phyloP scores from a whole-genome alignment of 2,113 vertebrate species.

The Oxyruncus cristatus region DNA sequence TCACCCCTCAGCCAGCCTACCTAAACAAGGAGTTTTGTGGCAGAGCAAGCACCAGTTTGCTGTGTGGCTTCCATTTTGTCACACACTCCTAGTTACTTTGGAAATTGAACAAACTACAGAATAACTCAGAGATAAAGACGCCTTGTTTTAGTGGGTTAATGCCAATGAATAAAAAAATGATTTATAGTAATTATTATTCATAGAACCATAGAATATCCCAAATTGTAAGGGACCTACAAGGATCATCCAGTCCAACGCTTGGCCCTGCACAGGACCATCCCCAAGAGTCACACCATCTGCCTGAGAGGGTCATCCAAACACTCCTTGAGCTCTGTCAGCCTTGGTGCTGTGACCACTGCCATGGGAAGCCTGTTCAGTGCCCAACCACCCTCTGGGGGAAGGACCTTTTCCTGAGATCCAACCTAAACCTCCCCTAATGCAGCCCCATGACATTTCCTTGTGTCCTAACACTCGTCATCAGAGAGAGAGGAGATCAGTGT shows the following conservation, averaged over 20 bases:
- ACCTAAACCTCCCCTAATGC: accelerated
- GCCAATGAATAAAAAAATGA: background rate
- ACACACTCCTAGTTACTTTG: background rate
- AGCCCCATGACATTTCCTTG: accelerated
- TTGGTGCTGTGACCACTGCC: accelerated
- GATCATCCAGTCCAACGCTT: background rate
- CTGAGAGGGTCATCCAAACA: accelerated
- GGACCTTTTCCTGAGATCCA: accelerated
- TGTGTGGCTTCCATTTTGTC: background rate
- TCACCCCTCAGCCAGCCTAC: background rate
- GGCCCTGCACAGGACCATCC: background rate
- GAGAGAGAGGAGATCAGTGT: background rate
- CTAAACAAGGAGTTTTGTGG: background rate
- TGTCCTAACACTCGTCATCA: background rate
- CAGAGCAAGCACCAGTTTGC: background rate
- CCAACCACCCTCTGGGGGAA: background rate
- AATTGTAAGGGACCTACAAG: background rate
- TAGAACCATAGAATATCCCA: background rate
- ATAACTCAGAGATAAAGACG: background rate
- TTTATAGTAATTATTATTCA: background rate
- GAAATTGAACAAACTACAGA: background rate
- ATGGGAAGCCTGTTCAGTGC: background rate
- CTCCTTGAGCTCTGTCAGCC: background rate
- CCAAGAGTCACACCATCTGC: accelerated
- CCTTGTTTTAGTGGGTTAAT: background rate